Base-by-base conservation (phyloP, 2,113 vertebrate genomes). In the Eptesicus fuscus region DNA sequence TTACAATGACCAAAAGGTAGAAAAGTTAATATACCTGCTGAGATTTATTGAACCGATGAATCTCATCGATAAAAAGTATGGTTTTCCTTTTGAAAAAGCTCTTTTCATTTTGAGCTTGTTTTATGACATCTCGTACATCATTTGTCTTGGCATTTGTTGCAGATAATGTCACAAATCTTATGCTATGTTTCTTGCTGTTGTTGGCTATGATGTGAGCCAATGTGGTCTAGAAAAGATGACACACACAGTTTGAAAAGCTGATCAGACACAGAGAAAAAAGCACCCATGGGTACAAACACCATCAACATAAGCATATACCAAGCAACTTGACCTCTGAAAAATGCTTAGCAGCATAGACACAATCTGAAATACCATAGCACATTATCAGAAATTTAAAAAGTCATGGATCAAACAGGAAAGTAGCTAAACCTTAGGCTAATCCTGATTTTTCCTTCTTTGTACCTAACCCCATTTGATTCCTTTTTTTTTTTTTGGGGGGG, bases 21-120 rank as follows among this genome's bases (percentile, higher is more conserved):
- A 87, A 17, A 51, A 90, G 80, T 25, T 63, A 90, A 88, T 92
- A 49, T 98, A 99, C 99, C 99, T 99, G 99, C 93, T 99, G 99
- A 83, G 98, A 99, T 97, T 99, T 99, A 98, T 99, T 99, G 97
- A 99, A 99, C 84, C 99, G 99, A 97, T 99, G 99, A 86, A 99
- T 99, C 98, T 99, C 99, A 2, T 99, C 99, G 70, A 99, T 99
- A 97, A 99, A 99, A 93, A 99, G 98, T 96, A 99, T 99, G 71
- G 99, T 99, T 98, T 98, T 99, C 97, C 99, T 99, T 98, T 99
- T 99, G 98, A 99, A 99, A 97, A 99, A 99, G 16, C 99, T 98
- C 88, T 99, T 99, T 97, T 99, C 99, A 90, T 99, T 99, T 94
- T 99, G 99, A 56, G 99, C 99, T 97, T 99, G 99, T 91, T 99